Evolutionary conservation across 2,888 invertebrate genomes (phyloP).

Genomic region (Carabus problematicus): DNA sequence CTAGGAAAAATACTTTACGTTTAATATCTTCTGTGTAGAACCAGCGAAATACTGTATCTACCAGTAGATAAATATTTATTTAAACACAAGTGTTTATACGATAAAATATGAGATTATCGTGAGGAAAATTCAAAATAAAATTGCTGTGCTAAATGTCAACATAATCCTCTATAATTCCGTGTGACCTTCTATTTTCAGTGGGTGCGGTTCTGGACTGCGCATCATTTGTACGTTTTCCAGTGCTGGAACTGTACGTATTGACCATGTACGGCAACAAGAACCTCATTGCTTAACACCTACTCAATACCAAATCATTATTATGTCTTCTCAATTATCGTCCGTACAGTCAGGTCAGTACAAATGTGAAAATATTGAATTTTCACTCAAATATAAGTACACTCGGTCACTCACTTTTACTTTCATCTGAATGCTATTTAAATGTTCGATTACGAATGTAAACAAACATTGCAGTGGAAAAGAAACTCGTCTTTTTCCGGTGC

Average conservation of each 20-base stretch:
- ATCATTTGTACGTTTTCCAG: conserved; percentile 34
- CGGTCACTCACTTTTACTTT: conserved; percentile 1
- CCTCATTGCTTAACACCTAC: conserved; percentile 21
- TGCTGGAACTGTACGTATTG: conserved; percentile 27
- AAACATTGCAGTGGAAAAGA: background rate
- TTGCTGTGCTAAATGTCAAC: no score
- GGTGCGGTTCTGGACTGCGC: conserved; percentile 13
- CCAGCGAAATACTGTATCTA: no score
- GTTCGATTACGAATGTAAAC: background rate
- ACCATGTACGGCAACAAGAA: conserved; percentile 26
- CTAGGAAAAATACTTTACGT: no score
- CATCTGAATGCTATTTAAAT: background rate
- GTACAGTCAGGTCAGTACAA: no score
- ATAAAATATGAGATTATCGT: no score
- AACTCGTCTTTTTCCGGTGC: background rate
- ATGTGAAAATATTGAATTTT: conserved; percentile 3
- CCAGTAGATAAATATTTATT: no score
- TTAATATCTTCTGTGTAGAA: no score
- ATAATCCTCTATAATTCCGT: no score
- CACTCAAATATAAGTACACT: no score
- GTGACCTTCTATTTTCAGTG: background rate
- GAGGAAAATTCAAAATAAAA: no score
- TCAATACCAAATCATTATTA: conserved; percentile 10
- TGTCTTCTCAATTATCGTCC: conserved; percentile 11
- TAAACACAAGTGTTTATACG: no score